Base-by-base conservation (phyloP, 2,888 invertebrate genomes). In the Campopleginae sp. region DNA sequence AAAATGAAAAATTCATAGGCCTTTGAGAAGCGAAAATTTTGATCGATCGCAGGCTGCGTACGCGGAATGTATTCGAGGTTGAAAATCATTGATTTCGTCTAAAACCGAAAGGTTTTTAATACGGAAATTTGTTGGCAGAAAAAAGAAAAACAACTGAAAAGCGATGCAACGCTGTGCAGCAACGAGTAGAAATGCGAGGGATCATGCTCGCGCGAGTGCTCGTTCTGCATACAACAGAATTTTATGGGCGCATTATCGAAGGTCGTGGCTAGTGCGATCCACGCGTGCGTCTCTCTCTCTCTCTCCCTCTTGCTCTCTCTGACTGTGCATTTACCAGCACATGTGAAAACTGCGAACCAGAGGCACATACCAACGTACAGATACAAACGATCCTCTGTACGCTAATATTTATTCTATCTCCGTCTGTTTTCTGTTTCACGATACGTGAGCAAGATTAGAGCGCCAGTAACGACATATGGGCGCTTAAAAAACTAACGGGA, bases 161-260 rank as follows among this genome's bases (percentile, higher is more conserved):
- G 63, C 19, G 75, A 79, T 48, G 82, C 61, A 61, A 77, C 63
- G 82, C 77, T 68, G 84, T 66, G 58, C 65, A 51, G 33, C 58
- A 33, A 48, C 66, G 75, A 76, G 63, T 71, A 27, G 48, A 19
- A 71, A 76, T 74, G 63, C 65, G 63, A 71, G 76, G 71, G 77
- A 80, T 83, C 82, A 80, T 80, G 61, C 66, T 63, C 68, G 72
- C 31, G 74, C 65, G 54, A 66, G 46, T 70, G 81, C 80, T 78
- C 54, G 78, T 86, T 84, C 81, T 81, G 84, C 84, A 79, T 86
- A 86, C 84, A 86, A 86, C 80, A 84, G 80, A 84, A 84, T 83
- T 81, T 86, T 86, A 86, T 84, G 80, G 80, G 81, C 86, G 86
- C 86, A 86, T 81, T 83, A 86, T 85, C 85, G 86, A 84, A 86